Evolutionary conservation across 2,113 vertebrate species (phyloP), one percentile per base, ranked within the genome.

Genomic region (Prionailurus bengalensis): DNA sequence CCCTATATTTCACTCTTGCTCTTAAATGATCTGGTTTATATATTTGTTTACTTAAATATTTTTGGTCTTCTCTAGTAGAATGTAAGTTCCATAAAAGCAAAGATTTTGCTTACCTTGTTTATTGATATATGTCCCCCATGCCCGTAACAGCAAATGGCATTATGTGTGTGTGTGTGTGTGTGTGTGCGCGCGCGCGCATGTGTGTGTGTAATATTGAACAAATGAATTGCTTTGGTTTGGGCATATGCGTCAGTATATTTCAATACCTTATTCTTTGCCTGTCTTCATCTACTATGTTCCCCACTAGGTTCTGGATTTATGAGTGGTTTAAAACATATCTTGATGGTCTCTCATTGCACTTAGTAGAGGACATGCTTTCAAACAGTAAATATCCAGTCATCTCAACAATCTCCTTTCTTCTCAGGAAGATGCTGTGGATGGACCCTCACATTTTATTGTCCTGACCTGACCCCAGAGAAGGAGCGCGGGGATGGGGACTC

Each of bases 71-170:
- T 63, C 82, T 48, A 89, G 55, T 68, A 85, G 71, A 80, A 80
- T 39, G 16, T 25, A 89, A 85, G n/a, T 92, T 91, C 31, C 31
- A 33, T 7, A 39, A 93, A 78, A 97, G 85, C 39, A 96, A 97
- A 53, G 82, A 58, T 42, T 42, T 81, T 42, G 48, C 66, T 90
- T 85, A 33, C 42, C 45, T 89, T 86, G 11, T 58, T 87, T 53
- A 36, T n/a, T 80, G 81, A 66, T 25, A 82, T 51, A 9, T 58
- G 71, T 55, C 16, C n/a, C 48, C 73, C n/a, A 70, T 36, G 31
- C n/a, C 84, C 36, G 4, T 45, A 70, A 33, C 17, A 66, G 71
- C 31, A 51, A 79, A 36, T 68, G 74, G 16, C n/a, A 89, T 1
- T 1, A 1, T 9, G 1, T 63, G 55, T 80, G 48, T 21, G 10